Conservation (phyloP, 2,888 invertebrate species). For the Cantharis rufa region DNA sequence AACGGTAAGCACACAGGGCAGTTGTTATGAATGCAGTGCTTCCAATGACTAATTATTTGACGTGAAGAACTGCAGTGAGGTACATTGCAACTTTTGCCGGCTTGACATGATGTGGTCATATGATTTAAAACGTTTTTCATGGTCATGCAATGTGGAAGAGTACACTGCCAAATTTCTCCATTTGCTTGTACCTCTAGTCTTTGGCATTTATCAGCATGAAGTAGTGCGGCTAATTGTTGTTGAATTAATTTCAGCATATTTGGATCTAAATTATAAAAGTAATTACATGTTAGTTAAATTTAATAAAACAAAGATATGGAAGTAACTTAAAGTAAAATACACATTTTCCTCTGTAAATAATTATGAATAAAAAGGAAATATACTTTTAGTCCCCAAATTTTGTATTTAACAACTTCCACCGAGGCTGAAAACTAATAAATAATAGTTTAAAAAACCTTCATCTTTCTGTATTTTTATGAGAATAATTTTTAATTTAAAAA, state of each 20-base stretch:
- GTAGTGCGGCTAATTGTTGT: constrained; percentile 92
- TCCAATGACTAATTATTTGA: constrained; percentile 99
- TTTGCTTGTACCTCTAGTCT: constrained; percentile 85
- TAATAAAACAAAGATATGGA: background rate
- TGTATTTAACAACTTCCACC: background rate
- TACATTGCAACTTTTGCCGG: constrained; percentile 88
- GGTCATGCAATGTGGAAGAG: constrained; percentile 96
- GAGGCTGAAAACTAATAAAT: background rate
- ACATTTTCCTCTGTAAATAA: background rate
- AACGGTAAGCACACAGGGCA: constrained; percentile 98
- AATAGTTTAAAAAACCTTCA: background rate
- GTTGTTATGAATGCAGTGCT: constrained; percentile 92
- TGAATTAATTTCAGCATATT: constrained; percentile 98
- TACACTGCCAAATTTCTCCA: constrained; percentile 84
- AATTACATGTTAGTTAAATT: constrained; percentile 54
- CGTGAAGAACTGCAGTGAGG: constrained; percentile 98
- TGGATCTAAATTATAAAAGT: constrained; percentile 70
- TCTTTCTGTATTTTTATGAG: background rate
- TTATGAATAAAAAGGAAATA: background rate
- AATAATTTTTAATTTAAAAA: background rate
- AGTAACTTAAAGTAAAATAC: no score
- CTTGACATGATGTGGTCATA: constrained; percentile 96
- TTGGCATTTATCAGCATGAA: constrained; percentile 99
- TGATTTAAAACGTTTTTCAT: constrained; percentile 99
- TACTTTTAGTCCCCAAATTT: background rate